A percentile compares a stretch with the other conserved stretches of the same genome.
phyloP scores from a whole-genome alignment of 1,140 invertebrate species.

The Papilio aristodemus region DNA sequence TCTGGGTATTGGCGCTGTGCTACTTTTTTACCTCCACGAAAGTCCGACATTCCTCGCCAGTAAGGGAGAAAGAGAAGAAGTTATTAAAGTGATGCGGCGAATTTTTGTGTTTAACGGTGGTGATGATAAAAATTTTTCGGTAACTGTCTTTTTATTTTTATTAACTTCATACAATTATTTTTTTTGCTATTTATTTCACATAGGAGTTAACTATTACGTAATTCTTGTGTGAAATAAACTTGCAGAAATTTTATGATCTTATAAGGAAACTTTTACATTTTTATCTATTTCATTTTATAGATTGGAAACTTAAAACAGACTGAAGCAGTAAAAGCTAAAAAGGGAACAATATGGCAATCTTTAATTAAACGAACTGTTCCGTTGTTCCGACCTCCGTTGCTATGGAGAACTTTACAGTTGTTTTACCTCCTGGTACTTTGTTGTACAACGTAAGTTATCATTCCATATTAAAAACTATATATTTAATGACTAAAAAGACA shows the following conservation, averaged over 20 bases:
- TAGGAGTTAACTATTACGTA: too few relatives aligned
- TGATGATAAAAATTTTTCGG: conserved; percentile 52
- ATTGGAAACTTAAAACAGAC: conserved; percentile 36
- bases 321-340: background rate
- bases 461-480: background rate
- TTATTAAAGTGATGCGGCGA: conserved; percentile 74
- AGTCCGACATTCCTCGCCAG: conserved; percentile 84
- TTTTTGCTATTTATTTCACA: background rate
- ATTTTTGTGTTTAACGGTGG: conserved; percentile 79
- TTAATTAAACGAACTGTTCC: conserved; percentile 43
- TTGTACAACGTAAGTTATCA: conserved; percentile 46
- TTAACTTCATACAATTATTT: background rate
- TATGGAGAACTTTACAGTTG: conserved; percentile 46
- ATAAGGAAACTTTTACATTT: too few relatives aligned
- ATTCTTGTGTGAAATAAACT: background rate
- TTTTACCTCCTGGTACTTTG: conserved; percentile 47
- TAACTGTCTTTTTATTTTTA: conserved; percentile 34
- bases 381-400: conserved; percentile 46
- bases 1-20: conserved; percentile 79
- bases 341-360: conserved; percentile 39
- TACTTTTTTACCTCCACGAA: conserved; percentile 82
- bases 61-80: conserved; percentile 74
- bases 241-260: background rate
- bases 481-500: background rate
- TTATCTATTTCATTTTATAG: too few relatives aligned